Conservation (phyloP, 1,140 invertebrate genomes). For the Notospermus geniculatus region DNA sequence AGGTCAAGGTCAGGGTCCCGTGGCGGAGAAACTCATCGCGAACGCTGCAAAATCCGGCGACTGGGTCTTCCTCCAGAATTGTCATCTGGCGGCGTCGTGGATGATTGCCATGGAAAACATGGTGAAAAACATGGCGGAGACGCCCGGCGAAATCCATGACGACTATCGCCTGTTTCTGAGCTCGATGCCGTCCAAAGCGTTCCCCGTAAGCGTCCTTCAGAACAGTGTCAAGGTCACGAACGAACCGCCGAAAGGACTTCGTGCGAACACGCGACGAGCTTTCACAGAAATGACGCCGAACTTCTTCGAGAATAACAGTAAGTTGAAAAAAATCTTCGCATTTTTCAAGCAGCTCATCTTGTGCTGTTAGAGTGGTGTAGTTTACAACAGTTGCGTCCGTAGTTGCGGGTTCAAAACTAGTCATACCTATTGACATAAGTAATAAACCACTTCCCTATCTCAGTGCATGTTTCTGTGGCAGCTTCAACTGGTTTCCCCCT, state of each 20-base stretch:
- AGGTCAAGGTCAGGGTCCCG: slow-evolving; percentile 58
- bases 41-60: slow-evolving; percentile 51
- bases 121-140: slow-evolving; percentile 50
- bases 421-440: too few relatives aligned
- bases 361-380: too few relatives aligned
- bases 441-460: too few relatives aligned
- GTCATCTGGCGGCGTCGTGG: slow-evolving; percentile 57
- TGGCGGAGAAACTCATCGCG: slow-evolving; percentile 55
- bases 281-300: slow-evolving; percentile 51
- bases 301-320: slow-evolving; percentile 79
- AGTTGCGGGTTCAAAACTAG: too few relatives aligned
- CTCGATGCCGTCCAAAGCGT: slow-evolving; percentile 55
- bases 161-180: slow-evolving; percentile 55
- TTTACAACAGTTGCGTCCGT: too few relatives aligned
- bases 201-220: slow-evolving; percentile 56
- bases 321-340: too few relatives aligned
- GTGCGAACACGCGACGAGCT: slow-evolving; percentile 70
- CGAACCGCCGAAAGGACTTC: slow-evolving; percentile 58
- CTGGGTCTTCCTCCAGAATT: slow-evolving; percentile 59
- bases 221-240: slow-evolving; percentile 59
- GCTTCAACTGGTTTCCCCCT: slow-evolving; percentile 4
- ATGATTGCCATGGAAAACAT: slow-evolving; percentile 55
- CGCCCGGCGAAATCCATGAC: slow-evolving; percentile 47
- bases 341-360: too few relatives aligned
- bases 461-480: neutral